Evolutionary conservation across 2,888 invertebrate species (phyloP), one percentile per base, ranked within the genome.

Genomic region (Ditula angustiorana): DNA sequence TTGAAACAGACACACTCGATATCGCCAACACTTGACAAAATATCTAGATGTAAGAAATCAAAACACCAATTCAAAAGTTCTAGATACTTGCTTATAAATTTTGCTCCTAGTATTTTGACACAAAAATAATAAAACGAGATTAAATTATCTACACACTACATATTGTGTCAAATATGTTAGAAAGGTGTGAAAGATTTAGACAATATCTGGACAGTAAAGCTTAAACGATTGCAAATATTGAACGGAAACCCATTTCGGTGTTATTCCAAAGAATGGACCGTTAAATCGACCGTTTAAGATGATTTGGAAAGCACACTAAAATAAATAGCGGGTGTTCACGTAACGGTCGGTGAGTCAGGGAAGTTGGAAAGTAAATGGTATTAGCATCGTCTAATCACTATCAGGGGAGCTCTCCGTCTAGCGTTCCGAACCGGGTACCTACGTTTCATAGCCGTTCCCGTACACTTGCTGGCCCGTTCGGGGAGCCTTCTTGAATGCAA

Each of bases 301-400:
- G 82, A 86, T 88, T 88, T 86, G 80, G 53, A 84, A 88, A 87
- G 82, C 83, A 80, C 83, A 82, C 76, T 81, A 78, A 86, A 87
- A 88, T 88, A 88, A 90, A 90, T 87, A 87, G 84, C 79, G 73
- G 79, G 85, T 81, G 83, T 86, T 88, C 86, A 76, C 77, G 85
- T 87, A 87, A 88, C 89, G 89, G 87, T 84, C 83, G 86, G 87
- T 84, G 86, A 88, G 86, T 84, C 86, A 86, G 86, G 85, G 82
- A 91, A 89, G 89, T 89, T 87, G 82, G 86, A 89, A 90, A 90
- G 90, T 91, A 90, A 91, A 91, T 88, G 91, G 87, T 90, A 92
- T 92, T 91, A 91, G 89, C 89, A 88, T 87, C 86, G 88, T 86
- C 86, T 92, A 92, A 92, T 92, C 90, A 90, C 92, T 87, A 83